Conservation (phyloP, 2,888 invertebrate genomes). For the Cotesia congregata region DNA sequence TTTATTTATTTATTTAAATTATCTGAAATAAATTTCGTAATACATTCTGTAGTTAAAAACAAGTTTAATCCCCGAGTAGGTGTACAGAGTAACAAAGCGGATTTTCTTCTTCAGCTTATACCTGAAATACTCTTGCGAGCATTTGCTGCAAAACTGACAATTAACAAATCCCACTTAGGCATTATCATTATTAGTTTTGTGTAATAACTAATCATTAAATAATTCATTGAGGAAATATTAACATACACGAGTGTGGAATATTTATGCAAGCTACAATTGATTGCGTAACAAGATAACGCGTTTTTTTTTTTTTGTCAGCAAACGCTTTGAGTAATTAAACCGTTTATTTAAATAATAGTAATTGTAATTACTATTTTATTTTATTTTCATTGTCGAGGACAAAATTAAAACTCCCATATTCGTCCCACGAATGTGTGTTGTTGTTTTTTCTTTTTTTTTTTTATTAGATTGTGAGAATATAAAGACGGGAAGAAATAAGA, state of each 20-base stretch:
- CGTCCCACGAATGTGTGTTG: not conserved
- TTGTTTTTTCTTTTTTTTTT: not conserved
- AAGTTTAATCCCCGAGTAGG: not conserved
- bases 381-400: not conserved
- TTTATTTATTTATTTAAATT: no score
- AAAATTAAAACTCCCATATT: not conserved
- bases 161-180: no score
- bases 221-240: not conserved
- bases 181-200: not conserved
- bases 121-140: no score
- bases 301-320: not conserved
- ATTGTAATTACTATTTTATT: not conserved
- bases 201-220: not conserved
- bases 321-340: not conserved
- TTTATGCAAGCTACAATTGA: not conserved
- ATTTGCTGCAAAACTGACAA: no score
- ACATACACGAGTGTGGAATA: not conserved
- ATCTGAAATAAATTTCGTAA: not conserved
- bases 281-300: not conserved
- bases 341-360: not conserved
- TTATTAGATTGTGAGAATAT: not conserved
- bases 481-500: not conserved
- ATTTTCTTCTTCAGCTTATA: no score
- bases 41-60: no score
- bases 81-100: not conserved